Base-by-base conservation (phyloP, 2,888 invertebrate genomes). In the Lepeophtheirus nordmannii region DNA sequence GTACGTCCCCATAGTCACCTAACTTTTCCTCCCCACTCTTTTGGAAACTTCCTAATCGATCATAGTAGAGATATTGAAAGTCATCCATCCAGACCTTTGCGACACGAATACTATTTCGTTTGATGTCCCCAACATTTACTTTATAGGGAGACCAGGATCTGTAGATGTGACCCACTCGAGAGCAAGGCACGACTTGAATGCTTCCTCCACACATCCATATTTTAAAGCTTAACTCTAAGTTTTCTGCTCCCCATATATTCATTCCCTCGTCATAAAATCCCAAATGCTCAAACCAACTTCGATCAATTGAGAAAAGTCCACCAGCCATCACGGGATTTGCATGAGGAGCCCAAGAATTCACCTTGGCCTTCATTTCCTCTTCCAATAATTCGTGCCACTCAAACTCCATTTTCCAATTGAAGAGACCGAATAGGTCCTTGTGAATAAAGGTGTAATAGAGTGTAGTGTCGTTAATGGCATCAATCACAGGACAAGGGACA, bases 21-120 rank as follows among this genome's bases (percentile, higher is more conserved):
- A 66, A 22, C n/a, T 58, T 59, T 20, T 59, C 41, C 11, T 66
- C 60, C 11, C 22, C 22, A 41, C 23, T 41, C 37, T 11, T 12
- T 10, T 63, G 46, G 10, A 63, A 53, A 12, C 22, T 56, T n/a
- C 63, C 63, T 56, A 63, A 30, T 56, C 63, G 30, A 58, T 53
- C 53, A 37, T 58, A 66, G 23, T 60, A 66, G 10, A 66, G 53
- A 30, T 41, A 39, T 39, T 66, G 58, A 46, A 58, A 66, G 1
- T 66, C 66, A 59, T 66, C 66, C 66, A 66, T 66, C 66, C 66
- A 66, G 23, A 66, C 66, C 23, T 66, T 58, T 14, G 66, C 66
- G 22, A 66, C 60, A 10, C 66, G 41, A n/a, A 58, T 66, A 11
- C 22, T 38, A 30, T 66, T 66, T 12, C 40, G 37, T 20, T 63